phyloP scores from a whole-genome alignment of 2,113 vertebrate species.

The Verasper variegatus region DNA sequence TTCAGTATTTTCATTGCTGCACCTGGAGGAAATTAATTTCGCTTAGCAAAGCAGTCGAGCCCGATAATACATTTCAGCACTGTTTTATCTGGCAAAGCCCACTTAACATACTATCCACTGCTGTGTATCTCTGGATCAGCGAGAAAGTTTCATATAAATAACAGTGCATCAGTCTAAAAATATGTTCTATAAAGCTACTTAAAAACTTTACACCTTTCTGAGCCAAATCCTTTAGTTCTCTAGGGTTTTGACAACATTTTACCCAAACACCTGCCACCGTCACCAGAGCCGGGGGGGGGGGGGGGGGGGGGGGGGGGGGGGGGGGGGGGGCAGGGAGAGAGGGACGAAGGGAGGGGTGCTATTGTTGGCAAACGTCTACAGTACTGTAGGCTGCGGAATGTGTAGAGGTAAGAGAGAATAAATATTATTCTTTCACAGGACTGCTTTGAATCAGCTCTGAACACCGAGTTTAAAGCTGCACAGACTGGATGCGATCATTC shows the following conservation, averaged over 20 bases:
- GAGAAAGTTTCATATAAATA: not conserved
- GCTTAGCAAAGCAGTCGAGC: slow-evolving; percentile 52
- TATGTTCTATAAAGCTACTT: not conserved
- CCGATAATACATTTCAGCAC: slow-evolving; percentile 36
- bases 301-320: slow-evolving; percentile 34
- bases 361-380: slow-evolving; percentile 67
- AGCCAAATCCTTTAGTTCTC: not conserved
- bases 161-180: not conserved
- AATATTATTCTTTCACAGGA: slow-evolving; percentile 71
- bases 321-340: not conserved
- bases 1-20: slow-evolving; percentile 32
- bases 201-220: not conserved
- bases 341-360: slow-evolving; percentile 22
- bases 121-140: slow-evolving; percentile 21
- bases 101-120: slow-evolving; percentile 16
- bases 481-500: slow-evolving; percentile 56
- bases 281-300: not conserved
- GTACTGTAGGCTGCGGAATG: slow-evolving; percentile 58
- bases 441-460: slow-evolving; percentile 59
- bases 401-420: slow-evolving; percentile 64
- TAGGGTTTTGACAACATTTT: not conserved
- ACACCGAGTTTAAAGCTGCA: slow-evolving; percentile 38
- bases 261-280: slow-evolving; percentile 57
- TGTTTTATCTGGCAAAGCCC: slow-evolving; percentile 30
- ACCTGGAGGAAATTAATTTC: slow-evolving; percentile 60